Evolutionary conservation across 2,888 invertebrate species (phyloP).

Genomic region (Chymomyza fuscimana): DNA sequence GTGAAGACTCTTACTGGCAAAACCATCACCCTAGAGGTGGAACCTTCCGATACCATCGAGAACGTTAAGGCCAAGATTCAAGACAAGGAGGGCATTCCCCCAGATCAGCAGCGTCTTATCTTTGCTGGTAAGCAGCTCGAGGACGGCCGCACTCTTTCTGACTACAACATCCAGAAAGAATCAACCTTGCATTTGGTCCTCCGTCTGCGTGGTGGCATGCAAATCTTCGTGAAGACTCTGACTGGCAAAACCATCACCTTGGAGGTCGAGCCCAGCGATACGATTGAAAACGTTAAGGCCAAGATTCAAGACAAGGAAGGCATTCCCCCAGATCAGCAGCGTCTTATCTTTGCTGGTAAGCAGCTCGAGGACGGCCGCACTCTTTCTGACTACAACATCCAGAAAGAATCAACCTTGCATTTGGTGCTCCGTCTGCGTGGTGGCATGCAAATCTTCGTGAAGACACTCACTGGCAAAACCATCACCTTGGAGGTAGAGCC

Average conservation of each 20-base stretch:
- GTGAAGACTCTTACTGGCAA: constrained; percentile 50
- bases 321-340: constrained; percentile 56
- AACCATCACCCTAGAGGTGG: constrained; percentile 47
- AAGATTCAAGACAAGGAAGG: constrained; percentile 57
- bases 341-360: constrained; percentile 53
- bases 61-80: constrained; percentile 56
- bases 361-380: constrained; percentile 54
- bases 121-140: constrained; percentile 55
- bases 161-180: constrained; percentile 55
- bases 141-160: constrained; percentile 52
- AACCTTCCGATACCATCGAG: constrained; percentile 46
- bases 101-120: constrained; percentile 57
- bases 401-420: constrained; percentile 51
- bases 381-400: constrained; percentile 50
- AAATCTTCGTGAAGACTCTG: constrained; percentile 54
- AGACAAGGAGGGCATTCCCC: constrained; percentile 55
- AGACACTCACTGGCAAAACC: constrained; percentile 67
- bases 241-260: constrained; percentile 53
- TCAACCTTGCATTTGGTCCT: constrained; percentile 50
- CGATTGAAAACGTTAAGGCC: constrained; percentile 53
- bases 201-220: constrained; percentile 54
- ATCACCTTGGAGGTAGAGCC: constrained; percentile 52
- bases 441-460: constrained; percentile 69
- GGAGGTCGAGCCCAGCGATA: constrained; percentile 43
- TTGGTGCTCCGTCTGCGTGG: constrained; percentile 54